phyloP scores from a whole-genome alignment of 2,113 vertebrate genomes.

The Redunca redunca region DNA sequence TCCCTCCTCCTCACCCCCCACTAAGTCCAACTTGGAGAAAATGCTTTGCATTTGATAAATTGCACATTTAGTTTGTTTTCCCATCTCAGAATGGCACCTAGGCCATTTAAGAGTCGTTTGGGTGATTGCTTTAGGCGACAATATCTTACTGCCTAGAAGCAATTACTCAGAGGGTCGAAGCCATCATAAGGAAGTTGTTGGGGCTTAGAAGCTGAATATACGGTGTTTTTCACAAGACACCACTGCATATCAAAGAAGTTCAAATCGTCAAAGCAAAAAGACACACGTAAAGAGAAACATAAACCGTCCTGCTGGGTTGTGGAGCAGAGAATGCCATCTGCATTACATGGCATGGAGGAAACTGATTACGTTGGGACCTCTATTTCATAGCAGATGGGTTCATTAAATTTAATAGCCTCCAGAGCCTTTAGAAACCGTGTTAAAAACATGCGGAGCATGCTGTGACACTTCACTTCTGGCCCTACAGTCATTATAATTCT shows the following conservation, averaged over 20 bases:
- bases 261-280: conserved; percentile 74
- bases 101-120: conserved; percentile 60
- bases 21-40: conserved; percentile 58
- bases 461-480: conserved; percentile 85
- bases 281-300: conserved; percentile 68
- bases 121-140: conserved; percentile 69
- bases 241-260: conserved; percentile 77
- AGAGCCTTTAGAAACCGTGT: conserved; percentile 88
- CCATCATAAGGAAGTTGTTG: conserved; percentile 51
- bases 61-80: conserved; percentile 64
- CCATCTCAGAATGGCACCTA: conserved; percentile 68
- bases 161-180: conserved; percentile 72
- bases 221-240: conserved; percentile 75
- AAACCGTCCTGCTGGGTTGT: conserved; percentile 78
- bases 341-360: conserved; percentile 83
- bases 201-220: conserved; percentile 64
- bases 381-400: conserved; percentile 90
- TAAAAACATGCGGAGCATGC: conserved; percentile 88
- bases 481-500: conserved; percentile 83
- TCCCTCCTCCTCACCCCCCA: neutral
- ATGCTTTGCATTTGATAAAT: conserved; percentile 71
- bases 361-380: conserved; percentile 84
- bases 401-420: conserved; percentile 92
- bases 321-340: conserved; percentile 83
- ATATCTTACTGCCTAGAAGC: conserved; percentile 65